Evolutionary conservation across 53 echinoderm and acorn worm species (phyloP).

Genomic region (Hippasteria phrygiana): DNA sequence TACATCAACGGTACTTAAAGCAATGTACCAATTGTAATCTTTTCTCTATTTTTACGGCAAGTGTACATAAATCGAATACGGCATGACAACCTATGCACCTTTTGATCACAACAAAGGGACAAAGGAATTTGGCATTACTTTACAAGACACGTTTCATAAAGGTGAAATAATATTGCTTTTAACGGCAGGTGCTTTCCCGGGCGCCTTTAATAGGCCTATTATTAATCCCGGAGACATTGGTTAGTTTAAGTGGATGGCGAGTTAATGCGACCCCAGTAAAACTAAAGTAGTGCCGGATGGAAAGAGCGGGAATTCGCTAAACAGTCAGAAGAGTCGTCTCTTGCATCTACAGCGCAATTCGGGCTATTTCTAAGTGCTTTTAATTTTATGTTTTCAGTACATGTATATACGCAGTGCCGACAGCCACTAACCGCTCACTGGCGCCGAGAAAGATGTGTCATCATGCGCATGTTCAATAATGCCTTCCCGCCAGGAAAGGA

Average conservation of each 20-base stretch:
- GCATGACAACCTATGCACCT: not conserved
- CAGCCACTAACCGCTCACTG: constrained; percentile 62
- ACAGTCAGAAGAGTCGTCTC: constrained; percentile 39
- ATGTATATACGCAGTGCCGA: constrained; percentile 34
- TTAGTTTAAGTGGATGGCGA: constrained; percentile 66
- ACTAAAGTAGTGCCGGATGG: constrained; percentile 37
- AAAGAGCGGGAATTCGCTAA: constrained; percentile 26
- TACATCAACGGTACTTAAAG: no score
- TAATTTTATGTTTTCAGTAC: constrained; percentile 54
- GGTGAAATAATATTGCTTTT: constrained; percentile 68
- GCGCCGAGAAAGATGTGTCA: constrained; percentile 61
- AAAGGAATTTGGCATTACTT: not conserved
- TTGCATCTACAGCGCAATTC: constrained; percentile 24
- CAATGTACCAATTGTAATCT: no score
- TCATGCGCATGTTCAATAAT: constrained; percentile 55
- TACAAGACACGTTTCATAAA: constrained; percentile 38
- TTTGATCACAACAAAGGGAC: not conserved
- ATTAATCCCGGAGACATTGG: constrained; percentile 61
- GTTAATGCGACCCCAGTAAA: constrained; percentile 52
- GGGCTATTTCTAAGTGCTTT: constrained; percentile 38
- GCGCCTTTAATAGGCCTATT: constrained; percentile 58
- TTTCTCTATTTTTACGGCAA: not conserved
- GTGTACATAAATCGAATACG: not conserved
- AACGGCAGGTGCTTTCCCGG: constrained; percentile 61
- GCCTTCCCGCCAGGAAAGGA: constrained; percentile 2